phyloP scores from a whole-genome alignment of 2,888 invertebrate species.

The Euzophera pinguis region DNA sequence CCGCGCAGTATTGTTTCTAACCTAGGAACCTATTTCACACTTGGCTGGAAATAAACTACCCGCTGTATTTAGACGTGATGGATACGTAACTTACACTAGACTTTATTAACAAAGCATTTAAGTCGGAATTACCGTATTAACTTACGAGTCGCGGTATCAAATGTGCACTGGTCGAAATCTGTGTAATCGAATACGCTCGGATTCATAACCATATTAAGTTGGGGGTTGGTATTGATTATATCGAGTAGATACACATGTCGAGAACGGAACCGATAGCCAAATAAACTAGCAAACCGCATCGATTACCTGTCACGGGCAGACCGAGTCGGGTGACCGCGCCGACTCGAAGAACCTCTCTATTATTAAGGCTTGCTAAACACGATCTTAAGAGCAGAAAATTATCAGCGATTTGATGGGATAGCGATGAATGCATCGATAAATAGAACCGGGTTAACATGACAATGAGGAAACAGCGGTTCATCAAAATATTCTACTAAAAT shows the following conservation, averaged over 20 bases:
- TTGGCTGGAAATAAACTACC: constrained; percentile 13
- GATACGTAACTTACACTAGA: constrained; percentile 10
- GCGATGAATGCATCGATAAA: no score
- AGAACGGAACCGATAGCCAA: constrained; percentile 72
- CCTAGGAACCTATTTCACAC: constrained; percentile 16
- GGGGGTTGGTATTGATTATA: constrained; percentile 60
- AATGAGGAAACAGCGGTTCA: no score
- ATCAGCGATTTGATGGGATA: neutral
- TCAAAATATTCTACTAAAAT: no score
- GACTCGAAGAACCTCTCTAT: constrained; percentile 19
- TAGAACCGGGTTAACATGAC: no score
- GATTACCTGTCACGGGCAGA: constrained; percentile 76
- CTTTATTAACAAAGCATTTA: constrained; percentile 9
- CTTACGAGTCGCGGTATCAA: constrained; percentile 5
- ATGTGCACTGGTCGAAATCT: constrained; percentile 29
- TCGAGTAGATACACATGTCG: constrained; percentile 68
- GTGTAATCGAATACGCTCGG: constrained; percentile 53
- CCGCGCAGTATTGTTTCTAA: constrained; percentile 11
- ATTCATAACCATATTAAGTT: constrained; percentile 57
- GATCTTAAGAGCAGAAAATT: neutral
- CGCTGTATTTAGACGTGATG: constrained; percentile 14
- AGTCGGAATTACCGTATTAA: neutral
- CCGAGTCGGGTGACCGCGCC: constrained; percentile 60
- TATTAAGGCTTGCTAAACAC: neutral
- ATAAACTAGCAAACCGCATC: constrained; percentile 76